These are phyloP conservation scores for Myzus persicae DNA, from an alignment of 1,140 invertebrate species.

Conservation along the genomic window DNA sequence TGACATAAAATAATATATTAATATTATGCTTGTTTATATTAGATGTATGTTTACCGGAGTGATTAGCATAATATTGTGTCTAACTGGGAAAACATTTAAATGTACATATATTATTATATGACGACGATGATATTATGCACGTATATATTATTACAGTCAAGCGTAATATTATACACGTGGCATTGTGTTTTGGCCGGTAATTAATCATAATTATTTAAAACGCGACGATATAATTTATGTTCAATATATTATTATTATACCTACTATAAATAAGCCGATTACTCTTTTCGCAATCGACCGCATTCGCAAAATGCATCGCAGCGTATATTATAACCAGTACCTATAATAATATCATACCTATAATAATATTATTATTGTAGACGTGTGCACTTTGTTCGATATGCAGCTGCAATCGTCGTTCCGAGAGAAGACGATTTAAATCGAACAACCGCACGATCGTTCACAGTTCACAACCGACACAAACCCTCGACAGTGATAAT, in stretches of 20 bases:
- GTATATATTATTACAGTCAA: not conserved
- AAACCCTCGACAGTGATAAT: not conserved
- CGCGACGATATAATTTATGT: conserved; percentile 1
- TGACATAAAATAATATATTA: not conserved
- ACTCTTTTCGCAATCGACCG: not conserved
- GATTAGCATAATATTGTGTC: conserved; percentile 5
- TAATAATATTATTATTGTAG: too few relatives aligned
- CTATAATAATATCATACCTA: not conserved
- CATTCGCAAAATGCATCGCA: not conserved
- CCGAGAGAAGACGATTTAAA: not conserved
- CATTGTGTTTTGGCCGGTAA: not conserved
- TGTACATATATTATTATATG: not conserved
- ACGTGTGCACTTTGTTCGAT: too few relatives aligned
- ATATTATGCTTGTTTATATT: not conserved
- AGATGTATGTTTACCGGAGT: not conserved
- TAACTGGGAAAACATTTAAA: conserved; percentile 16
- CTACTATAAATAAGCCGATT: not conserved
- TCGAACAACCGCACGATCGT: not conserved
- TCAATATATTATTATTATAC: not conserved
- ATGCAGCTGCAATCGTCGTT: too few relatives aligned
- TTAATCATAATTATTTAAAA: conserved; percentile 14
- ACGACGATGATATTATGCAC: not conserved
- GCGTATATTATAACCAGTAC: not conserved
- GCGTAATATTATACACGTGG: not conserved
- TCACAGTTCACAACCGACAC: not conserved